A percentile compares a stretch with the other conserved stretches of the same genome.
Conservation (phyloP, 1,140 invertebrate genomes). For the Eurytemora carolleeae region DNA sequence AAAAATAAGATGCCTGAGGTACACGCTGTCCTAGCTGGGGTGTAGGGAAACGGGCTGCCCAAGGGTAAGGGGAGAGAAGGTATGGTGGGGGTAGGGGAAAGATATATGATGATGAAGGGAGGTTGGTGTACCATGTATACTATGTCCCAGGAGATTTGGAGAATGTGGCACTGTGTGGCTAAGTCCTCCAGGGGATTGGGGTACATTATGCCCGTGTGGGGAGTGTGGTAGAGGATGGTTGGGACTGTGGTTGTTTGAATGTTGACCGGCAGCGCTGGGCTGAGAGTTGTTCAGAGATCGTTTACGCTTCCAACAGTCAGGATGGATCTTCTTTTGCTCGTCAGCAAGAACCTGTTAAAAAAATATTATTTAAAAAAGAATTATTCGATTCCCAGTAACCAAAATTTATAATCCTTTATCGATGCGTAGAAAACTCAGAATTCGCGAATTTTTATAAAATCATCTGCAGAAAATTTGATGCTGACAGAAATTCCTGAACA, state of each 20-base stretch:
- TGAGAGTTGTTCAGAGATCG: conserved; percentile 24
- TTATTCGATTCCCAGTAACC: too few relatives aligned
- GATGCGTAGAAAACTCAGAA: too few relatives aligned
- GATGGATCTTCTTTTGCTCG: conserved; percentile 32
- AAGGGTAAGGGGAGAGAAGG: neutral
- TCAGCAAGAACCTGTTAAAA: conserved; percentile 28
- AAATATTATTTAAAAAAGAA: too few relatives aligned
- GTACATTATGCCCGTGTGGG: neutral
- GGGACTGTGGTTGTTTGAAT: neutral
- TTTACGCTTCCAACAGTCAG: conserved; percentile 38
- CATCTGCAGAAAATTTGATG: too few relatives aligned
- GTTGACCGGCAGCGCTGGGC: neutral
- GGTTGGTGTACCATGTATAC: neutral
- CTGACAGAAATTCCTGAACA: too few relatives aligned
- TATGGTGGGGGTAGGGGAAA: neutral
- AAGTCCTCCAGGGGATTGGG: too few relatives aligned
- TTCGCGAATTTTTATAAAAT: too few relatives aligned
- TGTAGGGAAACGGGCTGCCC: neutral
- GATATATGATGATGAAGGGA: too few relatives aligned
- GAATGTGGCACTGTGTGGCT: too few relatives aligned
- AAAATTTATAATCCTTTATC: too few relatives aligned
- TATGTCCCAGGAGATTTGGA: too few relatives aligned
- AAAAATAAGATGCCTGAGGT: too few relatives aligned
- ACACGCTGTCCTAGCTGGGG: neutral
- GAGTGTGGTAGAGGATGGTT: neutral